Base-by-base conservation (phyloP, 1,140 invertebrate species). In the Ladona fulva region DNA sequence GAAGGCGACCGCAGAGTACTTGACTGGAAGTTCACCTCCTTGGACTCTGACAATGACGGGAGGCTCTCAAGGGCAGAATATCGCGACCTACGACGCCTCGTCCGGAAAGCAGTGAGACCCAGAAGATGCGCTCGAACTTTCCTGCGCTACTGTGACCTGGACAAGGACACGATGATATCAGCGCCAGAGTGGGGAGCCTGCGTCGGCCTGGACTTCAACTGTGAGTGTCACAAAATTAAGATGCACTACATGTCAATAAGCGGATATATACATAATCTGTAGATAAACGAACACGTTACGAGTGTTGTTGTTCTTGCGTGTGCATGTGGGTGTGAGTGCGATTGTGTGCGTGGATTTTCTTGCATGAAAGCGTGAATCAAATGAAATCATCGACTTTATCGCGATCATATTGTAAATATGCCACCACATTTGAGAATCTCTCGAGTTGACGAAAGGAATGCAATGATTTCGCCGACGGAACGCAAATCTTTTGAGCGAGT, bases 111-210 rank as follows among this genome's bases (percentile, higher is more conserved):
- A 25, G 92, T 97, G 24, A 92, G 93, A 81, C 96, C 96, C 12
- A 92, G 92, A 84, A 89, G 92, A 79, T 97, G 96, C 85, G 94
- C 95, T 76, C 91, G 93, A 80, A 91, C 90, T n/a, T 97, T 97
- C 86, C 90, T 93, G 0, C 90, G 91, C 77, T 90, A 91, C 79
- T 97, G 96, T 85, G 95, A 97, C 85, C 86, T 90, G 44, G 91
- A 96, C 84, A 87, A 87, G 59, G 93, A 97, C 86, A 89, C 90
- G 22, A 90, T 88, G 79, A 90, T 97, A 44, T 90, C 92, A 7
- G 78, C 82, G 74, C 88, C 91, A 77, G 95, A 97, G 85, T 97
- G 95, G 95, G 89, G 89, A 19, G 88, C 90, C 37, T 97, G 95
- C 83, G 87, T 81, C n/a, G 86, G 86, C 19, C 82, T 87, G 5